Percentiles rank a stretch among this genome's conserved stretches.
These are phyloP conservation scores for Peucedramus taeniatus DNA, from an alignment of 2,113 vertebrate species.

Conservation along the genomic window DNA sequence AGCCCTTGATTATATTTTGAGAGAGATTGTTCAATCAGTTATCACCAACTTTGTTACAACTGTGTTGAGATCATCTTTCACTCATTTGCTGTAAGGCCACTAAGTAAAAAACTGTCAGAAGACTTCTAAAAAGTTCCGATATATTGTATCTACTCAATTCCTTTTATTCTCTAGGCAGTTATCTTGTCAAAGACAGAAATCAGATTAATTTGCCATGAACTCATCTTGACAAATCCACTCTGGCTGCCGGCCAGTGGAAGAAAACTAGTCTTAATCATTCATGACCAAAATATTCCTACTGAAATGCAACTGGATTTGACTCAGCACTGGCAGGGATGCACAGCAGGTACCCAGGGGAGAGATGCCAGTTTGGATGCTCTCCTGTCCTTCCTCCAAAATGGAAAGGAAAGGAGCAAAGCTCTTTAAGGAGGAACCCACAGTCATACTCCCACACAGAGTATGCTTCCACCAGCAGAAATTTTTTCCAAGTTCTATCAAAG, in stretches of 20 bases:
- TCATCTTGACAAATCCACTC: neutral
- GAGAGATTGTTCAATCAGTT: neutral
- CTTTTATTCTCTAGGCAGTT: slow-evolving; percentile 1
- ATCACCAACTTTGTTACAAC: neutral
- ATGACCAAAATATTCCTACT: neutral
- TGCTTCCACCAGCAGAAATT: rapidly evolving
- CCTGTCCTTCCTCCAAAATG: neutral
- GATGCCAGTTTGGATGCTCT: neutral
- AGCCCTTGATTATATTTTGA: slow-evolving; percentile 9
- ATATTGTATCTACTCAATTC: neutral
- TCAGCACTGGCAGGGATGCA: neutral
- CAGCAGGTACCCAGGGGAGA: neutral
- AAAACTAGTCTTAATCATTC: slow-evolving; percentile 13
- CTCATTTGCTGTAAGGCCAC: neutral
- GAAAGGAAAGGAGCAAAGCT: neutral
- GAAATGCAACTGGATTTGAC: neutral
- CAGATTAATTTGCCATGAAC: slow-evolving; percentile 29
- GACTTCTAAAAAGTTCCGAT: neutral
- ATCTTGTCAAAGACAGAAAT: slow-evolving; percentile 18
- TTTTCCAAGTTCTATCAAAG: neutral
- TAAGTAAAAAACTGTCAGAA: neutral
- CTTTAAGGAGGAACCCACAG: neutral
- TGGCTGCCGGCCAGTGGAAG: slow-evolving; percentile 17
- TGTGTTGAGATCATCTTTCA: slow-evolving; percentile 1
- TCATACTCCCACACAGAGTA: neutral